Percentiles rank a stretch among this genome's conserved stretches.
These are phyloP conservation scores for Amblyornis subalaris DNA, from an alignment of 2,113 vertebrate genomes.

Conservation along the genomic window DNA sequence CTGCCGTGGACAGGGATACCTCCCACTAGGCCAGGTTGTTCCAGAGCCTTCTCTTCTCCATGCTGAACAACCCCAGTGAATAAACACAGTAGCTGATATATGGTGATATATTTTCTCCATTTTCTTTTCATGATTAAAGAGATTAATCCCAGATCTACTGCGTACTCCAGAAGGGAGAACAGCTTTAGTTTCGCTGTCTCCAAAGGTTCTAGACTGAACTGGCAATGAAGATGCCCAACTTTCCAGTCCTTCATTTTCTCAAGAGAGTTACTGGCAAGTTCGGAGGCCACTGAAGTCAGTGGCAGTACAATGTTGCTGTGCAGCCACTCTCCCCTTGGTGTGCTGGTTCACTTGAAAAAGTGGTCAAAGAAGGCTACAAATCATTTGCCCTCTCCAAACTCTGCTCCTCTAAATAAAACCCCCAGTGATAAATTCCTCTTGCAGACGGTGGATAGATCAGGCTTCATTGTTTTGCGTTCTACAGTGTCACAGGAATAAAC, in stretches of 20 bases:
- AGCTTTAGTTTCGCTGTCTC: background rate
- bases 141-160: background rate
- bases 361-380: background rate
- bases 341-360: background rate
- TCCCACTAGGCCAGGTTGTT: fast-evolving
- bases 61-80: background rate
- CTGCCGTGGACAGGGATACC: background rate
- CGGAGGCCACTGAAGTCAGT: background rate
- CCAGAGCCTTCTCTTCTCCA: background rate
- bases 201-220: background rate
- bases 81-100: background rate
- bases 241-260: background rate
- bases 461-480: background rate
- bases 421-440: background rate
- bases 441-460: background rate
- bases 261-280: background rate
- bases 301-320: background rate
- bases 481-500: background rate
- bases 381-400: background rate
- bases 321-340: background rate
- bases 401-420: background rate
- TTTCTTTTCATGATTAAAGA: background rate
- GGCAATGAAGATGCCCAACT: background rate
- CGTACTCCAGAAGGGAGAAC: background rate
- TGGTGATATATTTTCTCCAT: background rate